A percentile compares a stretch with the other conserved stretches of the same genome.
Conservation (phyloP, 2,888 invertebrate species). For the Latrodectus elegans region DNA sequence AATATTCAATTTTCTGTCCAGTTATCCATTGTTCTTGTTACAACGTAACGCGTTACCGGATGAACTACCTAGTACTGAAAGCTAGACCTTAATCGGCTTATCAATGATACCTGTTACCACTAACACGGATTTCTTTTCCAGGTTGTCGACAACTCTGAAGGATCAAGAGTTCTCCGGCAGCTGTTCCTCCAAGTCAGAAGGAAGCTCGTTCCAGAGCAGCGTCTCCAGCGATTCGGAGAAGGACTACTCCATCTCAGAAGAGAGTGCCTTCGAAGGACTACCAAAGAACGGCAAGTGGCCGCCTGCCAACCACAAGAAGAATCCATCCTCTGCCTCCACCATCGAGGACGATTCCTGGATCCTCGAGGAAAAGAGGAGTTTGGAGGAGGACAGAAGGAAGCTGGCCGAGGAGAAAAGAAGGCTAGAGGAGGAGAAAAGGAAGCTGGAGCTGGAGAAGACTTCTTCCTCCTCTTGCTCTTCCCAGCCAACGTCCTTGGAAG, state of each 20-base stretch:
- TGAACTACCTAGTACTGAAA: neutral
- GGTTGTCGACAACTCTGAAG: slow-evolving; percentile 48
- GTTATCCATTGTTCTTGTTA: too few relatives aligned
- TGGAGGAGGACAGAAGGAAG: slow-evolving; percentile 73
- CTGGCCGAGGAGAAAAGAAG: slow-evolving; percentile 72
- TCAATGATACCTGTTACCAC: neutral
- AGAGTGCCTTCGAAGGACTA: slow-evolving; percentile 34
- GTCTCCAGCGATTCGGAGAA: slow-evolving; percentile 68
- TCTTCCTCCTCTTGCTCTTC: slow-evolving; percentile 10
- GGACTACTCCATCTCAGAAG: slow-evolving; percentile 70
- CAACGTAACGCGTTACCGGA: too few relatives aligned
- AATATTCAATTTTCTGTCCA: too few relatives aligned
- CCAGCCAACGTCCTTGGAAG: neutral
- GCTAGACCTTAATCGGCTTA: neutral
- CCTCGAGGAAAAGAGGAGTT: slow-evolving; percentile 72
- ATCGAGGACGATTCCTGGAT: slow-evolving; percentile 70
- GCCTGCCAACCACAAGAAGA: slow-evolving; percentile 31
- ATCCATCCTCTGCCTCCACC: slow-evolving; percentile 15
- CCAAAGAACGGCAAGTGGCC: slow-evolving; percentile 9
- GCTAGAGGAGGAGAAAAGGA: slow-evolving; percentile 72
- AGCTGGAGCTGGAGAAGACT: slow-evolving; percentile 50
- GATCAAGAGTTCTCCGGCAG: slow-evolving; percentile 63
- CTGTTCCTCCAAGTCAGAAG: slow-evolving; percentile 54
- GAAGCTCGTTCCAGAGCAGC: slow-evolving; percentile 59
- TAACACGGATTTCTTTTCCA: neutral